Evolutionary conservation across 2,113 vertebrate species (phyloP), one percentile per base, ranked within the genome.

Genomic region (Podarcis cretensis): DNA sequence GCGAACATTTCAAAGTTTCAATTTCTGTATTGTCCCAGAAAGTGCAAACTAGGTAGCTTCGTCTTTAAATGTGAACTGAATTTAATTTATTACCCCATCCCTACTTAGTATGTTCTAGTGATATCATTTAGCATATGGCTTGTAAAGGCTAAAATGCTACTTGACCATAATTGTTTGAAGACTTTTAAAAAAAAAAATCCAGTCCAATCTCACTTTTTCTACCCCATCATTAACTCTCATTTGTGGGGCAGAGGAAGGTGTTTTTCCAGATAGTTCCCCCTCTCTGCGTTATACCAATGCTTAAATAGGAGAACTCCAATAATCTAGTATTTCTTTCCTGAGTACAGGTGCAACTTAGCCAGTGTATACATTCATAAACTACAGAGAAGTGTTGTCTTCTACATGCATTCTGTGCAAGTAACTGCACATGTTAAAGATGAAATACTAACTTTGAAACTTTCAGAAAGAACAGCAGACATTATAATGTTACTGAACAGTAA

Each of bases 381-480:
- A 74, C 8, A 0, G 0, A 37, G 81, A 59, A 13, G 1, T 57
- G 25, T 9, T 71, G 5, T 83, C 85, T 87, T 27, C 25, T 32
- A 12, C 30, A 18, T 6, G 0, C 13, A 78, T 76, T 79, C 0
- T 0, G 2, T 57, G n/a, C n/a, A 76, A 16, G 4, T 69, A 10
- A 90, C n/a, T 23, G 14, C 32, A 65, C 21, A 40, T 75, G 27
- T 21, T 75, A 71, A 74, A 43, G 69, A 59, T 40, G 27, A 75
- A 35, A 65, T 48, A n/a, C 13, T 37, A 69, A 71, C 43, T 81
- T 81, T 81, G 3, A 73, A 63, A 66, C 4, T 48, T 76, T 40
- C 4, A 25, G 25, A 65, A 4, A 25, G 1, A 27, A 9, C 23
- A 32, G 66, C 25, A 35, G 25, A 32, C 54, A 14, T 1, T 30